Evolutionary conservation across 2,113 vertebrate species (phyloP), one percentile per base, ranked within the genome.

Genomic region (Hippocampus comes): DNA sequence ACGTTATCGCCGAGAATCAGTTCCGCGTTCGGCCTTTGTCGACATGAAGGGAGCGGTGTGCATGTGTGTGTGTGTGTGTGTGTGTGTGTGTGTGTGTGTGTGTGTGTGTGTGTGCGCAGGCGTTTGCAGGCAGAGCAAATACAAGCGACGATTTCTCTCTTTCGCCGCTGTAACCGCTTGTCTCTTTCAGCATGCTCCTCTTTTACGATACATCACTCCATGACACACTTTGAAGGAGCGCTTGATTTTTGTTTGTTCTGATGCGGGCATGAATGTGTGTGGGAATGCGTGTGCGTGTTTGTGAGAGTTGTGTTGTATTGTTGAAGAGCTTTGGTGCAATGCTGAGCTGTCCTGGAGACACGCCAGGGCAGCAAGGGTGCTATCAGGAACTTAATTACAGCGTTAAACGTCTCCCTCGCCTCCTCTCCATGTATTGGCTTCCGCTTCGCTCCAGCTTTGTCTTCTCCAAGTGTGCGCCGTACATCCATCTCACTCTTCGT

Each of bases 351-450:
- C 76, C 80, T 90, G 88, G 91, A 90, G 85, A 70, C 20, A 72
- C 10, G 85, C 90, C 89, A 89, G 82, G 89, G 81, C 83, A 81
- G 84, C 84, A 77, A 78, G 83, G 86, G 80, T 84, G 84, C 85
- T 87, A 90, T 91, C 87, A 89, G 85, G 82, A 87, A 83, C 88
- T 86, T 91, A 89, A 91, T 91, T 89, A 90, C 87, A 84, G 83
- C 77, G 75, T 90, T 89, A 86, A 87, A 89, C 87, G 77, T 86
- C 81, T 89, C 88, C 82, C 83, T 81, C 72, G 82, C 81, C 21
- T 71, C 78, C 75, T 79, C 76, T 74, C 67, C 70, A 71, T 63
- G 73, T 30, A 57, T 71, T 81, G 74, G 70, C 84, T 78, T 80
- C 78, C 72, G 38, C 60, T 46, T 74, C 41, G 56, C 64, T 43